Percentiles rank a stretch among this genome's conserved stretches.
Evolutionary conservation across 2,888 invertebrate species (phyloP).

Genomic region (Orchesellides sinensis): DNA sequence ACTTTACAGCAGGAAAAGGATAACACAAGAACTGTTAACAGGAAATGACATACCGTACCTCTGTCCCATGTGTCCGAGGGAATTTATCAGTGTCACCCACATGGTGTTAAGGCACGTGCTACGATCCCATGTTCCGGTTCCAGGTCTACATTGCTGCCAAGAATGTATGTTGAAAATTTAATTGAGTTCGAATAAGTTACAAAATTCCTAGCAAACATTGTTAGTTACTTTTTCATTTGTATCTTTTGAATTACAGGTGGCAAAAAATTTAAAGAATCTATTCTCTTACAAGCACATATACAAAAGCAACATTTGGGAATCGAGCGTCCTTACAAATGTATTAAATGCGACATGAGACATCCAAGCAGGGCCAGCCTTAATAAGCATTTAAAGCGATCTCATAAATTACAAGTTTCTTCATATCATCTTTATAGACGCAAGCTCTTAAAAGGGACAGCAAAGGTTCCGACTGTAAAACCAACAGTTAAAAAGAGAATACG

Average conservation of each 20-base stretch:
- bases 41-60: not conserved
- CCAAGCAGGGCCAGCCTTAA: slow-evolving; percentile 26
- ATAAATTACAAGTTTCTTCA: slow-evolving; percentile 35
- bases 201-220: not conserved
- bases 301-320: slow-evolving; percentile 31
- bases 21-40: not conserved
- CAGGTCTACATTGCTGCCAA: slow-evolving; percentile 5
- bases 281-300: slow-evolving; percentile 37
- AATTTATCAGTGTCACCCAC: slow-evolving; percentile 28
- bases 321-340: slow-evolving; percentile 32
- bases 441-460: not conserved
- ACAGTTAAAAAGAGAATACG: not conserved
- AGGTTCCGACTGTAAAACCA: not conserved
- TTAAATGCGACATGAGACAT: slow-evolving; percentile 31
- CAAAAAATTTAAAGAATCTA: slow-evolving; percentile 24
- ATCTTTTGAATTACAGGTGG: slow-evolving; percentile 21
- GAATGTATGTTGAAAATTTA: slow-evolving; percentile 18
- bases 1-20: not conserved
- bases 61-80: slow-evolving; percentile 43
- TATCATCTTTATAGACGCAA: not conserved
- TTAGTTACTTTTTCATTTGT: not conserved
- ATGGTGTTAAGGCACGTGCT: slow-evolving; percentile 10
- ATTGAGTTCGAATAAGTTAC: no score
- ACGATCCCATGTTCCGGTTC: slow-evolving; percentile 1
- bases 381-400: slow-evolving; percentile 27